Evolutionary conservation across 2,888 invertebrate species (phyloP).

Genomic region (Lasioglossum calceatum): DNA sequence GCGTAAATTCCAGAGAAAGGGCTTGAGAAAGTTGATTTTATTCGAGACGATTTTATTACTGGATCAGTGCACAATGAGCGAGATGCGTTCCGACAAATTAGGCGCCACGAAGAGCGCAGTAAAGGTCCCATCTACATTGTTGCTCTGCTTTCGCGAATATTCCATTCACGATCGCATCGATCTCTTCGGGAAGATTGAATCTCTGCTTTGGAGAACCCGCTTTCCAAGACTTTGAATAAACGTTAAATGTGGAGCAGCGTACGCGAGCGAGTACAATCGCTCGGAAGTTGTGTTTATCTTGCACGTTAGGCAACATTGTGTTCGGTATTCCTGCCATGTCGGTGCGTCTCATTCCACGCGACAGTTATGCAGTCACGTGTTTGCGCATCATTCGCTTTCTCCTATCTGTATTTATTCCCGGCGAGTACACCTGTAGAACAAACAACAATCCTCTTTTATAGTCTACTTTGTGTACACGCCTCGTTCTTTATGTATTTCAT

Average conservation of each 20-base stretch:
- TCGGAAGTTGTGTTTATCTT: constrained; percentile 27
- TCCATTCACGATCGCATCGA: background rate
- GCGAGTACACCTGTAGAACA: constrained; percentile 33
- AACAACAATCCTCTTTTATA: constrained; percentile 35
- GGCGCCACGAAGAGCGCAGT: background rate
- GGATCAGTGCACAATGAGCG: too few relatives aligned
- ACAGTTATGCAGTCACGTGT: constrained; percentile 36
- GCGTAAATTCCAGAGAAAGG: background rate
- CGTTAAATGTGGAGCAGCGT: background rate
- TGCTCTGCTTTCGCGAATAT: background rate
- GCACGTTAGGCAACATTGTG: constrained; percentile 44
- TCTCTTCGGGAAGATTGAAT: background rate
- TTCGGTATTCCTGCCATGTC: constrained; percentile 19
- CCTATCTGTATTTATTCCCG: constrained; percentile 42
- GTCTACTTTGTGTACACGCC: constrained; percentile 29
- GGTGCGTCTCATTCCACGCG: constrained; percentile 37
- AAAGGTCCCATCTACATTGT: background rate
- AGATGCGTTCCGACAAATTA: background rate
- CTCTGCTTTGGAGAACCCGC: background rate
- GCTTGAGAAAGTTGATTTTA: background rate
- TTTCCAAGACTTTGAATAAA: constrained; percentile 21
- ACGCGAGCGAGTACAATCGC: constrained; percentile 16
- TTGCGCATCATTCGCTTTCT: constrained; percentile 37
- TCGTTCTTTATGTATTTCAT: constrained; percentile 40
- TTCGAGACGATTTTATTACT: too few relatives aligned